These are phyloP conservation scores for Acipenser oxyrinchus DNA, from an alignment of 2,797 vertebrate genomes.

Conservation along the genomic window DNA sequence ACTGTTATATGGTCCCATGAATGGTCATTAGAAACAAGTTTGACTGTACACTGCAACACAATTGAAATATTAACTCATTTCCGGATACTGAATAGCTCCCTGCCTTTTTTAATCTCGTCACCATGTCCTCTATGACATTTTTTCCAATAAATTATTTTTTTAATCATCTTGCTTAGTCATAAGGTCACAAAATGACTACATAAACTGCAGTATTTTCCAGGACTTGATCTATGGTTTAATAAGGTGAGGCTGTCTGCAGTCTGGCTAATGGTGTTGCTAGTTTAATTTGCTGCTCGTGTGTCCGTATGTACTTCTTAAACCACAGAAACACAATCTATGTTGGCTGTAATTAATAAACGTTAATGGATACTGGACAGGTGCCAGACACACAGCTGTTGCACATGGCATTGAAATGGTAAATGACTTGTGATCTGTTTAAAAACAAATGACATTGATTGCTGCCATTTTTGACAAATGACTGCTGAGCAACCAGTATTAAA, in stretches of 20 bases:
- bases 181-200: background rate
- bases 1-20: no score
- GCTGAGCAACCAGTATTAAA: constrained; percentile 45
- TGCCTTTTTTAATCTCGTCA: background rate
- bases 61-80: constrained; percentile 39
- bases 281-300: constrained; percentile 66
- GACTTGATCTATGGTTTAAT: constrained; percentile 23
- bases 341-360: constrained; percentile 72
- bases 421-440: constrained; percentile 74
- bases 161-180: constrained; percentile 5
- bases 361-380: constrained; percentile 69
- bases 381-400: constrained; percentile 67
- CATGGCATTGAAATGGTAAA: constrained; percentile 67
- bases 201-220: background rate
- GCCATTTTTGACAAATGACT: background rate
- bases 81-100: background rate
- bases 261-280: constrained; percentile 57
- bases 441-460: constrained; percentile 63
- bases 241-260: constrained; percentile 49
- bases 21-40: no score
- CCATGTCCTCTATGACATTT: background rate
- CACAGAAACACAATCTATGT: constrained; percentile 66
- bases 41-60: background rate
- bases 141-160: constrained; percentile 2
- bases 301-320: constrained; percentile 57